Evolutionary conservation across 2,113 vertebrate species (phyloP).

Genomic region (Kobus ellipsiprymnus): DNA sequence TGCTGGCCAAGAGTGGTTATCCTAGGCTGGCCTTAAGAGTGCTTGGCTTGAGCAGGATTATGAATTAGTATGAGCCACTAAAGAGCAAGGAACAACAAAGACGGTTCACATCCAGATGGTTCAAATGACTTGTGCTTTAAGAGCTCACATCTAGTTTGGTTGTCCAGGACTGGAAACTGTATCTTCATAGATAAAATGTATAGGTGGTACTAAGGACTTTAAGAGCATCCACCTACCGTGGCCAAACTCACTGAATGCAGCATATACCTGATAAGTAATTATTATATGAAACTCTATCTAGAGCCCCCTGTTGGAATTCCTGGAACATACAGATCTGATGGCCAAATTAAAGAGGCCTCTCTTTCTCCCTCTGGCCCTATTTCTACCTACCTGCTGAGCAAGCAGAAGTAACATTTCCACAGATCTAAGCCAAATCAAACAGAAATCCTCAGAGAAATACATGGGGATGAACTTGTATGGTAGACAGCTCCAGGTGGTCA

Average conservation of each 20-base stretch:
- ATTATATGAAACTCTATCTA: not conserved
- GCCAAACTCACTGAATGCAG: not conserved
- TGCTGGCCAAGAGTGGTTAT: not conserved
- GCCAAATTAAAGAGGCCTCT: not conserved
- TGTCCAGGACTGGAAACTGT: not conserved
- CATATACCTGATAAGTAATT: not conserved
- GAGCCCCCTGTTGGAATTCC: not conserved
- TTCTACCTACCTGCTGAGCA: not conserved
- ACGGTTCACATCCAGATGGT: not conserved
- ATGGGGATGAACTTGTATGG: not conserved
- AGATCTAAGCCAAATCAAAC: not conserved
- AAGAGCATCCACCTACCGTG: not conserved
- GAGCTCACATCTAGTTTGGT: not conserved
- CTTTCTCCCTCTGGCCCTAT: not conserved
- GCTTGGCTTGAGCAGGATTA: not conserved
- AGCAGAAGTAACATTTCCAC: not conserved
- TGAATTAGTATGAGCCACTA: not conserved
- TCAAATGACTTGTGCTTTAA: not conserved
- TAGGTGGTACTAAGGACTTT: not conserved
- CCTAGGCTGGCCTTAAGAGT: not conserved
- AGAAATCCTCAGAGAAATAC: not conserved
- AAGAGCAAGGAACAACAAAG: not conserved
- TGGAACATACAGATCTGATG: not conserved
- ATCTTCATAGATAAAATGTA: not conserved
- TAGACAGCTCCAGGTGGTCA: not conserved